Percentiles rank a stretch among this genome's conserved stretches.
phyloP scores from a whole-genome alignment of 2,113 vertebrate genomes.

The Zosterops borbonicus region DNA sequence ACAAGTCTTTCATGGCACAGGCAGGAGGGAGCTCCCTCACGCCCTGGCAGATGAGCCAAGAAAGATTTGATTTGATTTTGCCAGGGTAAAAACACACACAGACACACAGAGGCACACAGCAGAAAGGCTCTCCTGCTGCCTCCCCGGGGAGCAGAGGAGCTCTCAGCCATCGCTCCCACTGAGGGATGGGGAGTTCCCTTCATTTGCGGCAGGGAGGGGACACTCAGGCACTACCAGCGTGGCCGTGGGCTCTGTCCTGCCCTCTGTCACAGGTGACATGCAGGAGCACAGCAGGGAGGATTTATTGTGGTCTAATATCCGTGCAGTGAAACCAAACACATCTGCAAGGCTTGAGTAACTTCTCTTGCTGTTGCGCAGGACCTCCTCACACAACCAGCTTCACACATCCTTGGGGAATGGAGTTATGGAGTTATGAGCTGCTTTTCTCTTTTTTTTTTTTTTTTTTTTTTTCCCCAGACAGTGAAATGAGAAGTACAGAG shows the following conservation, averaged over 20 bases:
- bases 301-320: background rate
- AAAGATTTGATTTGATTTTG: background rate
- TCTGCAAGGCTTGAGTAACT: background rate
- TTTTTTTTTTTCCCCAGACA: background rate
- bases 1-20: background rate
- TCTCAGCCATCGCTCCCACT: accelerated
- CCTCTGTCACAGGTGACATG: accelerated
- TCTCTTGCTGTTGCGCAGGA: background rate
- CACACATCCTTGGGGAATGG: background rate
- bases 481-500: background rate
- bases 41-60: background rate
- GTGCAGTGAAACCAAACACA: background rate
- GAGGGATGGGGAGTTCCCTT: background rate
- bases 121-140: background rate
- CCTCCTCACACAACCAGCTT: background rate
- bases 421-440: background rate
- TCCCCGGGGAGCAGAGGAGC: background rate
- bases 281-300: background rate
- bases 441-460: background rate
- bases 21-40: background rate
- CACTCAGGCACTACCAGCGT: background rate
- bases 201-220: background rate
- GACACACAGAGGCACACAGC: background rate
- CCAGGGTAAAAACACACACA: background rate
- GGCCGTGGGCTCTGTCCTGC: background rate